Evolutionary conservation across 1,140 invertebrate species (phyloP).

Genomic region (Carcinoscorpius rotundicauda): DNA sequence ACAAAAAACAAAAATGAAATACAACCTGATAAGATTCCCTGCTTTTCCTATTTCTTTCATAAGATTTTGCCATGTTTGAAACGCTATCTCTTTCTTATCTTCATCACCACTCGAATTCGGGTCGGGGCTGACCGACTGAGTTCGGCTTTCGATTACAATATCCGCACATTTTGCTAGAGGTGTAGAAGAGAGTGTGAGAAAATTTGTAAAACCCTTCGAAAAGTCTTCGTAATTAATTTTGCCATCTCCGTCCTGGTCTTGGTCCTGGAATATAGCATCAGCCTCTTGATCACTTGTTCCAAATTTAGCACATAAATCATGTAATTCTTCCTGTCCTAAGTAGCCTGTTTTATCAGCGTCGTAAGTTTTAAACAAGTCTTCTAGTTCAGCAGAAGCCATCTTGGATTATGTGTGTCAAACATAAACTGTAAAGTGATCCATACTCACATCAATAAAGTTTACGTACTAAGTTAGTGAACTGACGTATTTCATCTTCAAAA

Average conservation of each 20-base stretch:
- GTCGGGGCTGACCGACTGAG: not conserved
- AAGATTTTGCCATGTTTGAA: not conserved
- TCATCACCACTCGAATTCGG: not conserved
- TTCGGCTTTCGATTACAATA: not conserved
- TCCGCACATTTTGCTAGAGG: not conserved
- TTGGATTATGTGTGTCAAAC: too few relatives aligned
- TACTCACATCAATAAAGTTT: too few relatives aligned
- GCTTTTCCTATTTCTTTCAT: not conserved
- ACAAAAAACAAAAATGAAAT: too few relatives aligned
- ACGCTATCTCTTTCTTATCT: not conserved
- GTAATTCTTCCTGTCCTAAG: conserved; percentile 35
- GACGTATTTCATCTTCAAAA: too few relatives aligned
- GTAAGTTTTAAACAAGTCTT: conserved; percentile 34
- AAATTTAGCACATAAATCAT: conserved; percentile 34
- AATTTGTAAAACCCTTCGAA: conserved; percentile 40
- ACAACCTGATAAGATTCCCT: not conserved
- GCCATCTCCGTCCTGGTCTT: conserved; percentile 45
- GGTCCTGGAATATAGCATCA: conserved; percentile 40
- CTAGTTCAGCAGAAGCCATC: conserved; percentile 9
- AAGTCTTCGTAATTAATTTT: conserved; percentile 45
- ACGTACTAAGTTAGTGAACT: too few relatives aligned
- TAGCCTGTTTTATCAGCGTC: conserved; percentile 33
- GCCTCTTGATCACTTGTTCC: conserved; percentile 33
- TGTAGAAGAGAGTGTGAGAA: not conserved
- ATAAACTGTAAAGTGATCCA: too few relatives aligned